Evolutionary conservation across 1,140 invertebrate genomes (phyloP).

Genomic region (Neodiprion fabricii): DNA sequence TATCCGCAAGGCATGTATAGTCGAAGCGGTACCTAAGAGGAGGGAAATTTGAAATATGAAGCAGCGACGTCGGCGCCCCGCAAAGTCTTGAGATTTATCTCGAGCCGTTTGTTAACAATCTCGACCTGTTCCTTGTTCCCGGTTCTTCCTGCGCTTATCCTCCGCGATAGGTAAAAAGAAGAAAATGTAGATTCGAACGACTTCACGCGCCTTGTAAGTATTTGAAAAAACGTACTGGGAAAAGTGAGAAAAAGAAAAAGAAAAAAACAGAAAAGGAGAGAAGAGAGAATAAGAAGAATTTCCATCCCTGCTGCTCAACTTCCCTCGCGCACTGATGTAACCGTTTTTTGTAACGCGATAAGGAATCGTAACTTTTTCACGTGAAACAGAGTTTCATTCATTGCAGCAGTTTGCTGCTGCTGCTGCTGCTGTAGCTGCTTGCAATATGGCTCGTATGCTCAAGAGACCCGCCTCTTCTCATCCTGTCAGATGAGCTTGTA

Average conservation of each 20-base stretch:
- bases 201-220: background rate
- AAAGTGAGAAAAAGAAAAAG: background rate
- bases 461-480: background rate
- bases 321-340: no score
- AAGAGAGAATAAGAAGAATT: background rate
- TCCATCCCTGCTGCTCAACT: background rate
- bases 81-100: slow-evolving; percentile 3
- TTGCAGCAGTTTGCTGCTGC: background rate
- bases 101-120: background rate
- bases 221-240: background rate
- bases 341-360: background rate
- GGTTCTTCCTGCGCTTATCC: background rate
- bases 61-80: background rate
- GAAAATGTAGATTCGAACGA: background rate
- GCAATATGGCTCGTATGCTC: no score
- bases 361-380: background rate
- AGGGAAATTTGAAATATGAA: slow-evolving; percentile 8
- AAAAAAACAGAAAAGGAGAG: background rate
- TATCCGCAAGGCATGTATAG: background rate
- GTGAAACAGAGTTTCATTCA: slow-evolving; percentile 4
- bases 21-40: background rate
- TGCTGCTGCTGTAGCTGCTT: no score
- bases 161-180: background rate
- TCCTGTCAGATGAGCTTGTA: background rate
- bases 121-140: background rate